Base-by-base conservation (phyloP, 2,797 vertebrate genomes). In the Carcharodon carcharias region DNA sequence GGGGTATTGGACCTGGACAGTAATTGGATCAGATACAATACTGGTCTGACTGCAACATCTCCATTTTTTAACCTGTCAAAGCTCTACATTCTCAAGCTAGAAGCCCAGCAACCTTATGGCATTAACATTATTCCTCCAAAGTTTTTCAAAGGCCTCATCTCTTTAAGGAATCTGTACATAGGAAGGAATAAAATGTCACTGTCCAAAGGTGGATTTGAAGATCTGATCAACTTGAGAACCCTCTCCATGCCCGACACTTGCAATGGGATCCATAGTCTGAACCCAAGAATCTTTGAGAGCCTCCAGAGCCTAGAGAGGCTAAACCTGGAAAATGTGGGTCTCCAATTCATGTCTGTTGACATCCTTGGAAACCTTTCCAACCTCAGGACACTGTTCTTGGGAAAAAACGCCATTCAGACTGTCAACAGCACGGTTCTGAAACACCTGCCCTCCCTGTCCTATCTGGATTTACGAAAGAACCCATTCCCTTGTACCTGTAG, bases 401-500 rank as follows among this genome's bases (percentile, higher is more conserved):
- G 71, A 2, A 77, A 77, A 12, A 77, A 77, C 71, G 71, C 71
- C 31, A 77, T 77, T 35, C 71, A 77, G 28, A 77, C 9, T 1
- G 31, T 77, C 31, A 77, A 77, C 8, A 77, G 71, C 31, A 77
- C 73, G 3, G 23, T n/a, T 35, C 63, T 92, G 61, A 77, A 54
- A 0, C 71, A 92, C 16, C 67, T 96, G 9, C 82, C 96, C 16
- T 93, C 54, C 61, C 97, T 97, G 11, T 31, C 18, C 40, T 96
- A 97, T 56, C 82, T 97, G 71, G 96, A 97, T 77, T 35, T 96
- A 4, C 95, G 87, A 7, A 67, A 80, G 56, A 97, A 97, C 87
- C 50, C 65, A 14, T 95, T 97, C 58, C 45, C 69, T 3, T 97
- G 96, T 96, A 80, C 12, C n/a, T 97, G 96, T 21, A 88, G 50